Percentiles rank a stretch among this genome's conserved stretches.
Conservation (phyloP, 2,113 vertebrate species). For the Ramphastos sulfuratus region DNA sequence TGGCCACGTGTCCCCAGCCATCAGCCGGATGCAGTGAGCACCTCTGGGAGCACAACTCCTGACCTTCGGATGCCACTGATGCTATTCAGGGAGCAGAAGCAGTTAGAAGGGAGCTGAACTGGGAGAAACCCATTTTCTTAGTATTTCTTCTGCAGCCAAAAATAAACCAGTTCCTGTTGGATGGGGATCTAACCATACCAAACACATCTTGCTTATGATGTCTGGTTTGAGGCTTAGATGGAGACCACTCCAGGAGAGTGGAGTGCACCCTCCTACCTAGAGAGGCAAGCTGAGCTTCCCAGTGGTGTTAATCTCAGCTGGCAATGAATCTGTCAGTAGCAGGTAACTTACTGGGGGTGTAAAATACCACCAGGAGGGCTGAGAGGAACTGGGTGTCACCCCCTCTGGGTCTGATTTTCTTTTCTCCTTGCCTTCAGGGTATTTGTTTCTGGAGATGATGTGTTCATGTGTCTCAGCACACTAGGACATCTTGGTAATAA, state of each 20-base stretch:
- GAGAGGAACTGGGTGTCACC: not conserved
- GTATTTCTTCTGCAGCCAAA: not conserved
- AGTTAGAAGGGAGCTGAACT: not conserved
- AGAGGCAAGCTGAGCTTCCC: not conserved
- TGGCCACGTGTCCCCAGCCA: not conserved
- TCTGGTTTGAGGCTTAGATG: not conserved
- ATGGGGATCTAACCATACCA: not conserved
- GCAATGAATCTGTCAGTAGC: not conserved
- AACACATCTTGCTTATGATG: not conserved
- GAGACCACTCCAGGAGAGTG: not conserved
- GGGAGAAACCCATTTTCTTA: not conserved
- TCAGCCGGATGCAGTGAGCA: not conserved
- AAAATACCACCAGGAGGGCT: not conserved
- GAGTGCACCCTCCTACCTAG: not conserved
- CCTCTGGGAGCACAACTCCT: not conserved
- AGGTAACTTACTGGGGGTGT: not conserved
- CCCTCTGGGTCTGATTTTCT: not conserved
- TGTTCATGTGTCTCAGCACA: not conserved
- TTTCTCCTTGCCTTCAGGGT: not conserved
- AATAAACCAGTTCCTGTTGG: not conserved
- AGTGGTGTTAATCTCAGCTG: not conserved
- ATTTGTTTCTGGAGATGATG: not conserved
- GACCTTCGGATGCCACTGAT: not conserved
- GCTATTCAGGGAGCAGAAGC: not conserved
- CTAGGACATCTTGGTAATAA: not conserved